Percentiles rank a stretch among this genome's conserved stretches.
phyloP scores from a whole-genome alignment of 2,888 invertebrate genomes.

The Aphidoletes aphidimyza region DNA sequence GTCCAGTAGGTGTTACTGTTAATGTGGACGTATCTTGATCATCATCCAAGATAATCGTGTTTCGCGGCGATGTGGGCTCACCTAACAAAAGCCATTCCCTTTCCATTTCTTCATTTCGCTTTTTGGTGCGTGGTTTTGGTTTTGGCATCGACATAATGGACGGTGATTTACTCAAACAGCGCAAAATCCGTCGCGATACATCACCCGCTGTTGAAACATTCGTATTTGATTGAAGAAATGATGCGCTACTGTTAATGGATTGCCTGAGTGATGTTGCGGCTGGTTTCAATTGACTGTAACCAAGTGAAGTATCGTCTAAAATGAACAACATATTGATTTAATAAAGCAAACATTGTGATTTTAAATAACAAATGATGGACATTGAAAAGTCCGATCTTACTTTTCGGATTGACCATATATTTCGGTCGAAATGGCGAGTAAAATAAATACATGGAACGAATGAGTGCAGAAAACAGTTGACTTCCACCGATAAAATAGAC shows the following conservation, averaged over 20 bases:
- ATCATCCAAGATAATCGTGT: conserved; percentile 2
- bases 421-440: conserved; percentile 66
- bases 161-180: conserved; percentile 56
- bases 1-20: conserved; percentile 63
- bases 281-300: conserved; percentile 64
- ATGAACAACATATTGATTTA: not conserved
- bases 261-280: conserved; percentile 61
- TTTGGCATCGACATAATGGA: conserved; percentile 58
- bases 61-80: conserved; percentile 66
- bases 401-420: conserved; percentile 62
- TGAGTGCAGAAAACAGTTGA: conserved; percentile 62
- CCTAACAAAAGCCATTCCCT: conserved; percentile 66
- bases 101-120: conserved; percentile 64
- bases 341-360: not conserved
- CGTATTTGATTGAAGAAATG: not conserved
- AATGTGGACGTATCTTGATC: conserved; percentile 64
- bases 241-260: not conserved
- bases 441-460: conserved; percentile 65
- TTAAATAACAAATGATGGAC: not conserved
- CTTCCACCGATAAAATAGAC: conserved; percentile 67
- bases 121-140: conserved; percentile 60
- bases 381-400: conserved; percentile 59
- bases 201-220: not conserved
- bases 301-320: conserved; percentile 63
- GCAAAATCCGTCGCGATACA: conserved; percentile 53